phyloP scores from a whole-genome alignment of 1,140 invertebrate genomes.

The Nebria ingens region DNA sequence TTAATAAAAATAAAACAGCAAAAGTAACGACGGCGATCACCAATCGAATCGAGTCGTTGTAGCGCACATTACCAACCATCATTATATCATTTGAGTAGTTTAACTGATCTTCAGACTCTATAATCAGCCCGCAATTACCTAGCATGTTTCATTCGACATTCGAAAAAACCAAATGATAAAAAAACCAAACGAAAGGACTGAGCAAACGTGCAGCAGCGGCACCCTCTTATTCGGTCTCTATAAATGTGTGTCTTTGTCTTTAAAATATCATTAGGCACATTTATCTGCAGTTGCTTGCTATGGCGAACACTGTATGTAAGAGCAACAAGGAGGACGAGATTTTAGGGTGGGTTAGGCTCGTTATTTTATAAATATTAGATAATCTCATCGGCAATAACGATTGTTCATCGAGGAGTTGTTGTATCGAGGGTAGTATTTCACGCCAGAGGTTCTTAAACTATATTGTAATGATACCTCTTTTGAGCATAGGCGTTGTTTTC shows the following conservation, averaged over 20 bases:
- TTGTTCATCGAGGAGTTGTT: not conserved
- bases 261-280: not conserved
- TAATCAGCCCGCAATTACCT: not conserved
- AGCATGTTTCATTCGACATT: not conserved
- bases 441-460: no score
- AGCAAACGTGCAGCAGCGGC: not conserved
- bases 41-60: not conserved
- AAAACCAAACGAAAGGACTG: not conserved
- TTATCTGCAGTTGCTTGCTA: not conserved
- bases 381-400: not conserved
- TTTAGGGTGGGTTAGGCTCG: not conserved
- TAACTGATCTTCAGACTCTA: slow-evolving; percentile 5
- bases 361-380: slow-evolving; percentile 5
- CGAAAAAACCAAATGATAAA: not conserved
- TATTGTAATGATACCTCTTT: no score
- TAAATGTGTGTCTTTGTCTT: not conserved
- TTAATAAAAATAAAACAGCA: no score
- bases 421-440: no score
- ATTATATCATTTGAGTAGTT: slow-evolving; percentile 5
- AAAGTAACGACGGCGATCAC: not conserved
- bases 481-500: no score
- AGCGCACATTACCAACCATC: not conserved
- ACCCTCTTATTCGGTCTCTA: not conserved
- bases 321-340: not conserved
- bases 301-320: not conserved